A percentile compares a stretch with the other conserved stretches of the same genome.
Evolutionary conservation across 1,140 invertebrate species (phyloP).

Genomic region (Macrotrachela quadricornifera): DNA sequence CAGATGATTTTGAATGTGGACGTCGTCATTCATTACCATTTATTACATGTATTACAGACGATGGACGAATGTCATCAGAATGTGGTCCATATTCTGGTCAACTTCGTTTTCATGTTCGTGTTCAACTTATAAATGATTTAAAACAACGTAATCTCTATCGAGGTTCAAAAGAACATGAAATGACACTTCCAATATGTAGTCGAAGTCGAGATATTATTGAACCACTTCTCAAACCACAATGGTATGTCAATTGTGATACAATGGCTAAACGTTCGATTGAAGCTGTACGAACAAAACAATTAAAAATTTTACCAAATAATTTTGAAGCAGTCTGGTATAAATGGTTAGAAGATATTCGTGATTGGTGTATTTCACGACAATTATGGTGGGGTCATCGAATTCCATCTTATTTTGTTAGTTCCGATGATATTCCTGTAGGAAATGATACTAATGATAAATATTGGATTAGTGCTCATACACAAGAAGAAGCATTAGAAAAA

Average conservation of each 20-base stretch:
- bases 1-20: constrained; percentile 90
- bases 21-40: constrained; percentile 68
- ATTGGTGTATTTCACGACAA: constrained; percentile 95
- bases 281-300: constrained; percentile 53
- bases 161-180: constrained; percentile 68
- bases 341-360: constrained; percentile 72
- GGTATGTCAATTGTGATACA: constrained; percentile 45
- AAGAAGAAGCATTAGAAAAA: constrained; percentile 61
- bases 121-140: constrained; percentile 53
- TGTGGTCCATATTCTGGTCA: constrained; percentile 72
- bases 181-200: constrained; percentile 85
- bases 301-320: constrained; percentile 75
- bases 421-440: constrained; percentile 12
- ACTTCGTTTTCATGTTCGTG: constrained; percentile 75
- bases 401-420: constrained; percentile 50
- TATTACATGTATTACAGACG: constrained; percentile 73
- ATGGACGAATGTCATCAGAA: constrained; percentile 59
- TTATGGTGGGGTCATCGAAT: constrained; percentile 99
- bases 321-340: constrained; percentile 79
- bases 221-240: constrained; percentile 85
- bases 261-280: constrained; percentile 41
- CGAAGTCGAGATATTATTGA: constrained; percentile 93
- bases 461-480: constrained; percentile 67
- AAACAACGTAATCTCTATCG: constrained; percentile 54
- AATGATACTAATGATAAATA: constrained; percentile 43